A percentile compares a stretch with the other conserved stretches of the same genome.
These are phyloP conservation scores for Lysiphlebus fabarum DNA, from an alignment of 1,140 invertebrate genomes.

Conservation along the genomic window DNA sequence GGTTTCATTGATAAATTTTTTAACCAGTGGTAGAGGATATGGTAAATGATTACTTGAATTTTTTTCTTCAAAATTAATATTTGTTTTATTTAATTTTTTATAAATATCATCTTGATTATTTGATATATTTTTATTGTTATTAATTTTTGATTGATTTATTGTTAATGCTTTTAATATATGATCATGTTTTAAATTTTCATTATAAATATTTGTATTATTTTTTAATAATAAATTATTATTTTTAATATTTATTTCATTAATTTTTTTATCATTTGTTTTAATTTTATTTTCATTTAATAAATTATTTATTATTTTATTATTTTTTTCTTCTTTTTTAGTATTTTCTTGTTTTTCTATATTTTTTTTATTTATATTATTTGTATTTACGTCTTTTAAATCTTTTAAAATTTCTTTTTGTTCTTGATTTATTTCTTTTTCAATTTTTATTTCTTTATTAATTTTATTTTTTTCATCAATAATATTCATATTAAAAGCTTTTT, in stretches of 20 bases:
- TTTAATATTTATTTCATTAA: not conserved
- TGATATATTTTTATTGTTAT: constrained; percentile 3
- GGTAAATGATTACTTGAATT: too few species aligned
- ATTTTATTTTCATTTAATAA: not conserved
- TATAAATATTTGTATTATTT: constrained; percentile 2
- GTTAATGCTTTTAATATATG: constrained; percentile 46
- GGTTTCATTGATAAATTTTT: too few species aligned
- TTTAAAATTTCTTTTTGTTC: too few species aligned
- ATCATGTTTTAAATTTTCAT: constrained; percentile 26
- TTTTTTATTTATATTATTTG: constrained; percentile 14
- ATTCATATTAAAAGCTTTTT: not conserved
- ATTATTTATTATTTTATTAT: constrained; percentile 11
- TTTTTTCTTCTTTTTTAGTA: constrained; percentile 13
- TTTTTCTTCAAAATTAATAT: too few species aligned
- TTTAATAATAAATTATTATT: not conserved
- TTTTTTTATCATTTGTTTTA: not conserved
- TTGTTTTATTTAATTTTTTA: constrained; percentile 4
- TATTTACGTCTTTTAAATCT: not conserved
- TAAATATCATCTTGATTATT: constrained; percentile 19
- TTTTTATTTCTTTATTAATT: constrained; percentile 18
- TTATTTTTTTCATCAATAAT: constrained; percentile 14
- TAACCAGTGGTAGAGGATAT: too few species aligned
- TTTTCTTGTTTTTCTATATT: constrained; percentile 15
- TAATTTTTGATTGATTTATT: constrained; percentile 31
- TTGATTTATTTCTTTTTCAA: not conserved